Evolutionary conservation across 2,113 vertebrate species (phyloP).

Genomic region (Castor canadensis): DNA sequence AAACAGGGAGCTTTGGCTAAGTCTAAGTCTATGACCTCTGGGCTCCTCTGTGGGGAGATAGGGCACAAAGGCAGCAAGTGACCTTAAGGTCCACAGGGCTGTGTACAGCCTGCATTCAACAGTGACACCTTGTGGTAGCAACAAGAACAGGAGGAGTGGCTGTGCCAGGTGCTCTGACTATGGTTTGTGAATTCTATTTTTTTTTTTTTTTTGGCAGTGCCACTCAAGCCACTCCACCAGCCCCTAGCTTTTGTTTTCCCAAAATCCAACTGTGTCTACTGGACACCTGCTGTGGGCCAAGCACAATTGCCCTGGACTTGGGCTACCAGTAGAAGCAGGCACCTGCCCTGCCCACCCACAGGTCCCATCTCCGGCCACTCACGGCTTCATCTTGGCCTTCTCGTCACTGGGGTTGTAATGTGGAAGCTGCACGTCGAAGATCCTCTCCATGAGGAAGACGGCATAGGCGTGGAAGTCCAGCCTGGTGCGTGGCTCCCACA

Average conservation of each 20-base stretch:
- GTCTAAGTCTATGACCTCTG: neutral
- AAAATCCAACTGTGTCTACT: neutral
- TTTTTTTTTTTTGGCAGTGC: no score
- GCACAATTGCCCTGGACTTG: no score
- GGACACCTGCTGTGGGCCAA: neutral
- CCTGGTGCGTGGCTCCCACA: conserved; percentile 81
- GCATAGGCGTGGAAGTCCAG: conserved; percentile 90
- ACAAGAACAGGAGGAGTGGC: accelerated
- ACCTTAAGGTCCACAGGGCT: accelerated
- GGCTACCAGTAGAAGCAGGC: neutral
- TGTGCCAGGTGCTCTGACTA: accelerated
- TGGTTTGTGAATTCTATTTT: no score
- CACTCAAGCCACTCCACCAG: no score
- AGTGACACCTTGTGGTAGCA: neutral
- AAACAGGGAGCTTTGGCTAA: neutral
- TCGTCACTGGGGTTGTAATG: conserved; percentile 80
- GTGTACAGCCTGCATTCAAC: accelerated
- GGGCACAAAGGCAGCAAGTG: neutral
- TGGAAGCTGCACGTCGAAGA: conserved; percentile 89
- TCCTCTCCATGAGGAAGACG: conserved; percentile 89
- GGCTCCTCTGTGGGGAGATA: no score
- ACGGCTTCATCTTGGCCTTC: conserved; percentile 88
- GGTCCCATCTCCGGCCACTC: conserved; percentile 66
- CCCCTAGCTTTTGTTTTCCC: neutral
- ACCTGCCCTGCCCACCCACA: no score